Evolutionary conservation across 1,140 invertebrate species (phyloP).

Genomic region (Procambarus virginalis): DNA sequence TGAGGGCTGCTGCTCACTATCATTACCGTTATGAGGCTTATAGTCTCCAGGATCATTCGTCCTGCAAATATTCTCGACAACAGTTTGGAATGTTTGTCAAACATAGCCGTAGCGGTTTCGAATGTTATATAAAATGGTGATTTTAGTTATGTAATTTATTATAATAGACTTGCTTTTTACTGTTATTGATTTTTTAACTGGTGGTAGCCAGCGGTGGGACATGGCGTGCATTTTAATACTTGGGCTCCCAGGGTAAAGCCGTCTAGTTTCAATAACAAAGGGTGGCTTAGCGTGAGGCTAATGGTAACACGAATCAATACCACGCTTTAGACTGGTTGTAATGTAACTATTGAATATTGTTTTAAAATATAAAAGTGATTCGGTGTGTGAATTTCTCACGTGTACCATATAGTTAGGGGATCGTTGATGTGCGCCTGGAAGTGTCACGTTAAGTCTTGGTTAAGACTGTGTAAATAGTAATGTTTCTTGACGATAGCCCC

Average conservation of each 20-base stretch:
- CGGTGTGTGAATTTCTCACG: background rate
- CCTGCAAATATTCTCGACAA: too few relatives aligned
- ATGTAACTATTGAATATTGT: background rate
- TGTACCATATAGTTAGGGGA: background rate
- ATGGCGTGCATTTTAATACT: background rate
- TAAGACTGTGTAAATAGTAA: background rate
- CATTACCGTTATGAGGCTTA: too few relatives aligned
- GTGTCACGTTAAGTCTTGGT: too few relatives aligned
- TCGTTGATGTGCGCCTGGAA: background rate
- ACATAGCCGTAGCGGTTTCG: too few relatives aligned
- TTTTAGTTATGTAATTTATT: background rate
- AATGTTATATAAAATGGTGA: too few relatives aligned
- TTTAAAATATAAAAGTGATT: background rate
- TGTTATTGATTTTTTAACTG: background rate
- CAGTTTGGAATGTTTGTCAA: too few relatives aligned
- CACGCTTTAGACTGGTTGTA: background rate
- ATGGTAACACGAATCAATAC: background rate
- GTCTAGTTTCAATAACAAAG: background rate
- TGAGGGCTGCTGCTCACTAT: too few relatives aligned
- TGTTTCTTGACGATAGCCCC: too few relatives aligned
- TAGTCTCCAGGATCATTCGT: too few relatives aligned
- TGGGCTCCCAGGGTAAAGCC: background rate
- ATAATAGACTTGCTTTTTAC: background rate
- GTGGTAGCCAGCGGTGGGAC: background rate
- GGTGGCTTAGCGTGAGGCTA: background rate